phyloP scores from a whole-genome alignment of 2,888 invertebrate species.

The Steinernema scapterisci region DNA sequence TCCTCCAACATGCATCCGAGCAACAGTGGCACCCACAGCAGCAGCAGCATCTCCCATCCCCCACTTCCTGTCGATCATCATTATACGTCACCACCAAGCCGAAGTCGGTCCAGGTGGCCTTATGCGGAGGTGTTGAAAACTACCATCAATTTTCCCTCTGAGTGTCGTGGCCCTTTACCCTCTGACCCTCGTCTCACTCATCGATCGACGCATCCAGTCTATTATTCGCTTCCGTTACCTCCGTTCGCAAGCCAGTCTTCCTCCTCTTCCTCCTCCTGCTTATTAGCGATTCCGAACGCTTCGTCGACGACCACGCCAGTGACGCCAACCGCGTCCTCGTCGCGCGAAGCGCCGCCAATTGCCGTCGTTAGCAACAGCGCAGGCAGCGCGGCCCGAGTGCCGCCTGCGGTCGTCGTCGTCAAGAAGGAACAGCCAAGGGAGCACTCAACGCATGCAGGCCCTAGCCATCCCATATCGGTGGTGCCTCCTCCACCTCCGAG shows the following conservation, averaged over 20 bases:
- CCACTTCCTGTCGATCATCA: background rate
- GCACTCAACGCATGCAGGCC: no score
- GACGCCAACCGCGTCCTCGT: background rate
- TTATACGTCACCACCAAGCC: background rate
- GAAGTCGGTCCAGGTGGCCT: background rate
- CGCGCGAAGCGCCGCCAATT: background rate
- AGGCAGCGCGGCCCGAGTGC: background rate
- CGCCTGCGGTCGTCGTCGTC: background rate
- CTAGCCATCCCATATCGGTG: no score
- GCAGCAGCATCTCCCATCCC: no score
- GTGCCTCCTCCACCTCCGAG: no score
- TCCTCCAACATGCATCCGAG: background rate
- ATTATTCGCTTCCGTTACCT: constrained; percentile 10
- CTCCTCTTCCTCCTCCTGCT: background rate
- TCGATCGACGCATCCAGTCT: constrained; percentile 15
- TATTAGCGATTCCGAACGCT: background rate
- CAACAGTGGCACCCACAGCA: no score
- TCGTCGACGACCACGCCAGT: background rate
- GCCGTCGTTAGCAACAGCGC: background rate
- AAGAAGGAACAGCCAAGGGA: background rate
- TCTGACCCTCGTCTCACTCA: background rate
- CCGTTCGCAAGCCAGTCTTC: background rate
- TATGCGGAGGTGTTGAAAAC: background rate
- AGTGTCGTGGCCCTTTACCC: background rate
- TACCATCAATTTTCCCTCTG: background rate